Percentiles rank a stretch among this genome's conserved stretches.
phyloP scores from a whole-genome alignment of 2,888 invertebrate species.

The Xanthia icteritia region DNA sequence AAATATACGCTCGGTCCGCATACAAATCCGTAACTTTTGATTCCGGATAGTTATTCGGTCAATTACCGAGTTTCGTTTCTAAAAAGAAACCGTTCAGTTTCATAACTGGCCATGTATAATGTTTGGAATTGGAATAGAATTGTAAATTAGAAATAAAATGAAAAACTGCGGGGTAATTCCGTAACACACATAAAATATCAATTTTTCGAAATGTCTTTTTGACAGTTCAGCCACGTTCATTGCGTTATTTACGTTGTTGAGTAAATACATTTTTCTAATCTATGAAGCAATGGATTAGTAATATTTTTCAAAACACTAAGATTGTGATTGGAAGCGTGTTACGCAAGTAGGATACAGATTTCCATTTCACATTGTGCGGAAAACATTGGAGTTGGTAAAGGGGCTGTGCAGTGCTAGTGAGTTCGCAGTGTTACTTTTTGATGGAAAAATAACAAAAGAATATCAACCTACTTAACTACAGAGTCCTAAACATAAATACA shows the following conservation, averaged over 20 bases:
- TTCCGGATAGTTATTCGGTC: slow-evolving; percentile 53
- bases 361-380: background rate
- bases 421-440: too few relatives aligned
- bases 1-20: slow-evolving; percentile 76
- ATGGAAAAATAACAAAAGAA: background rate
- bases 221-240: too few relatives aligned
- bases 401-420: background rate
- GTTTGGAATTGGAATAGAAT: background rate
- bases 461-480: background rate
- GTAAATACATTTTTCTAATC: background rate
- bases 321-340: background rate
- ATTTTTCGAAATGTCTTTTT: too few relatives aligned
- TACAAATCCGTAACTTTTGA: slow-evolving; percentile 75
- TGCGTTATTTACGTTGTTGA: background rate
- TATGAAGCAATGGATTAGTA: background rate
- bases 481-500: background rate
- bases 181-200: too few relatives aligned
- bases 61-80: slow-evolving; percentile 48
- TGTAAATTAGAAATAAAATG: background rate
- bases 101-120: slow-evolving; percentile 2
- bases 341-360: background rate
- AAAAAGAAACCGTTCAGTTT: slow-evolving; percentile 22
- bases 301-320: background rate
- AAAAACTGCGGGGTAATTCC: background rate
- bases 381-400: background rate